Evolutionary conservation across 2,888 invertebrate species (phyloP).

Genomic region (Drosophila pseudotakahashii): DNA sequence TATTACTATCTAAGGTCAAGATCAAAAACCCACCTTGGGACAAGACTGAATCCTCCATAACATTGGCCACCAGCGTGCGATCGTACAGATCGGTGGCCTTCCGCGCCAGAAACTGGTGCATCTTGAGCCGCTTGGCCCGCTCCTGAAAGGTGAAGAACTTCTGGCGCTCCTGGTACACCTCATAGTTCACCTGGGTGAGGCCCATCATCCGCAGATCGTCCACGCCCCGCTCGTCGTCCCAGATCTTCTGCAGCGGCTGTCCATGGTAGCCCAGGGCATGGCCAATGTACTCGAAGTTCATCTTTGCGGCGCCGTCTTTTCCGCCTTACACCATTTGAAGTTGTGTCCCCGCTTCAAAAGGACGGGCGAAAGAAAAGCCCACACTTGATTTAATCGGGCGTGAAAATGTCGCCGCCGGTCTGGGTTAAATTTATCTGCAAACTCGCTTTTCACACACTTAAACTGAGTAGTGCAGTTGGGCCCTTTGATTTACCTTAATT

Average conservation of each 20-base stretch:
- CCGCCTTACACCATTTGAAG: conserved; percentile 9
- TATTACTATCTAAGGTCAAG: neutral
- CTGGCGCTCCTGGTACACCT: conserved; percentile 91
- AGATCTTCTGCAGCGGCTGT: conserved; percentile 93
- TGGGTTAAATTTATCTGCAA: neutral
- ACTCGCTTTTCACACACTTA: neutral
- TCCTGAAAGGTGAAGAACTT: conserved; percentile 93
- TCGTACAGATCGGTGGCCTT: conserved; percentile 92
- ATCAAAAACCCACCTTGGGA: conserved; percentile 47
- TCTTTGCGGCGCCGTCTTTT: conserved; percentile 16
- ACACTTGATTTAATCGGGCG: neutral
- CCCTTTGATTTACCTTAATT: neutral
- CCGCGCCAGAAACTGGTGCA: conserved; percentile 94
- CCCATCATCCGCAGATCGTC: conserved; percentile 89
- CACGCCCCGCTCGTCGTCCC: conserved; percentile 93
- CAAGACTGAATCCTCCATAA: conserved; percentile 74
- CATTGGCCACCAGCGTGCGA: conserved; percentile 84
- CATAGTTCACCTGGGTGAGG: conserved; percentile 87
- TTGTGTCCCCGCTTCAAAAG: neutral
- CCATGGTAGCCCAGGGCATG: conserved; percentile 93
- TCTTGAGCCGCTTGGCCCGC: conserved; percentile 91
- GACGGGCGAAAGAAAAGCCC: neutral
- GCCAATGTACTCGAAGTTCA: conserved; percentile 85
- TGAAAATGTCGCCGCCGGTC: conserved; percentile 14
- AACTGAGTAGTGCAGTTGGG: neutral